phyloP scores from a whole-genome alignment of 2,888 invertebrate species.

The Tinea trinotella region DNA sequence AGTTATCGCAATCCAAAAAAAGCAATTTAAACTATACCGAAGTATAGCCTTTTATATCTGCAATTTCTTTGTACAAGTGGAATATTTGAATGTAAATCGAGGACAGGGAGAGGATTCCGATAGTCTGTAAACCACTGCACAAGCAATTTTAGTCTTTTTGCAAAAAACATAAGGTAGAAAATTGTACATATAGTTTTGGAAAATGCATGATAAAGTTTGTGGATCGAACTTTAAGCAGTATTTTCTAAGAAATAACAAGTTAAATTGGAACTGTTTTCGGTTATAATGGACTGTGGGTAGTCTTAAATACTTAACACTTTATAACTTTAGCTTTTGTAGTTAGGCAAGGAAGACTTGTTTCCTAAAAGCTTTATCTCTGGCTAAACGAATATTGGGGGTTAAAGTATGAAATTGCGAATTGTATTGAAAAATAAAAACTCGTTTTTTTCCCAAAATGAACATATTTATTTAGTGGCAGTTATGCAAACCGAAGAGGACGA shows the following conservation, averaged over 20 bases:
- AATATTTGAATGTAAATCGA: constrained; percentile 12
- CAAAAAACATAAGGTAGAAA: not conserved
- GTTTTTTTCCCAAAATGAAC: too few relatives aligned
- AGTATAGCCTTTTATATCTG: constrained; percentile 4
- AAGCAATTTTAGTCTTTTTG: not conserved
- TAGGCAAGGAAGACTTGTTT: too few relatives aligned
- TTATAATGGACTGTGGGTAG: not conserved
- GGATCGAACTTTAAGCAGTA: not conserved
- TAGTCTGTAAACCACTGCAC: not conserved
- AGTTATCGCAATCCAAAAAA: too few relatives aligned
- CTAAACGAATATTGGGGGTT: too few relatives aligned
- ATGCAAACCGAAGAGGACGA: too few relatives aligned
- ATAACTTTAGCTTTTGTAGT: too few relatives aligned
- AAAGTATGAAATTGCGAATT: too few relatives aligned
- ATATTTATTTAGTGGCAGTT: too few relatives aligned
- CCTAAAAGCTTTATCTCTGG: too few relatives aligned
- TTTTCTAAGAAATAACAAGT: not conserved
- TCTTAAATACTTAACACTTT: too few relatives aligned
- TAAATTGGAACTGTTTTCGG: not conserved
- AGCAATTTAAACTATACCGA: not conserved
- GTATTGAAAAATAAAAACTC: too few relatives aligned
- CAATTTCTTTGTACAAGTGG: constrained; percentile 7
- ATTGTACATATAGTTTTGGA: not conserved
- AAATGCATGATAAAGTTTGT: not conserved
- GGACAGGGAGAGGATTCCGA: not conserved